Conservation (phyloP, 2,888 invertebrate genomes). For the Acrocyrtus sp. region DNA sequence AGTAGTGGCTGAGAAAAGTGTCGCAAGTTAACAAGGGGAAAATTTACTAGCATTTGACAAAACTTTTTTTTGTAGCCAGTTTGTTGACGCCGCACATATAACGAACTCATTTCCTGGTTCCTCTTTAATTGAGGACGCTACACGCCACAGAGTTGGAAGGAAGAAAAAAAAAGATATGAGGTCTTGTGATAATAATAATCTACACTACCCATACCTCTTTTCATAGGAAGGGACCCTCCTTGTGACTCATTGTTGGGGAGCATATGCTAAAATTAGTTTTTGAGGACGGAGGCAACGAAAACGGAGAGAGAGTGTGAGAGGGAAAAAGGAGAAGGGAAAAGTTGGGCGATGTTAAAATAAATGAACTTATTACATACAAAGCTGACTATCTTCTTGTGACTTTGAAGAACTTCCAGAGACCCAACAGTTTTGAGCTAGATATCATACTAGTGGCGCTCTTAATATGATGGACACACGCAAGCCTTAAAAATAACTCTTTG, state of each 20-base stretch:
- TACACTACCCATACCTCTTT: neutral
- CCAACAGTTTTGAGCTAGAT: too few species aligned
- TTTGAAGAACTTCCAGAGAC: neutral
- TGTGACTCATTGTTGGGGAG: neutral
- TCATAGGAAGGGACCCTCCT: too few species aligned
- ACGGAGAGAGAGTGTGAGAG: neutral
- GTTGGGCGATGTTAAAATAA: conserved; percentile 7
- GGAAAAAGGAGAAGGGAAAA: neutral
- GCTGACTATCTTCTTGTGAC: neutral
- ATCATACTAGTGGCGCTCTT: too few species aligned
- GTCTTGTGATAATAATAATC: neutral
- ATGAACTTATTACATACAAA: neutral
- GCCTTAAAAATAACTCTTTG: too few species aligned
- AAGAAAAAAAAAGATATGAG: neutral
- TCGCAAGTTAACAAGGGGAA: neutral
- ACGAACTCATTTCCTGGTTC: conserved; percentile 40
- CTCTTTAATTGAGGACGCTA: conserved; percentile 21
- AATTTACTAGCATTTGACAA: neutral
- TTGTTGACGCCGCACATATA: neutral
- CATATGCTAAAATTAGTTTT: conserved; percentile 18
- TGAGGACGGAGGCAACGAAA: neutral
- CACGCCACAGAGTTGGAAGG: conserved; percentile 14
- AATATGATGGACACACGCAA: too few species aligned
- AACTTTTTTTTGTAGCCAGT: neutral
- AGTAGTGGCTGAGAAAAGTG: neutral